phyloP scores from a whole-genome alignment of 2,797 vertebrate species.

The Synanceia verrucosa region DNA sequence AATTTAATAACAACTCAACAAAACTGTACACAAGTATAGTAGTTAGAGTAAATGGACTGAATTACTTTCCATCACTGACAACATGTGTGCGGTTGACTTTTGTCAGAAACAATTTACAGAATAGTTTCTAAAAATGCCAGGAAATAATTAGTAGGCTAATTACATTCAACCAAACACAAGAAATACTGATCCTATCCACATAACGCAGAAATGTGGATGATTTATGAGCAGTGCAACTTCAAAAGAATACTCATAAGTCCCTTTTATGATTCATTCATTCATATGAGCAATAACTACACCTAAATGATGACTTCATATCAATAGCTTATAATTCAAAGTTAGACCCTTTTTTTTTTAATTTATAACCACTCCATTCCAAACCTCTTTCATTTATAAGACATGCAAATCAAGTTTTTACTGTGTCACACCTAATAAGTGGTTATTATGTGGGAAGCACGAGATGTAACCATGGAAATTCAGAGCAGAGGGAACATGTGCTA shows the following conservation, averaged over 20 bases:
- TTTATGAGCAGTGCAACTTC: background rate
- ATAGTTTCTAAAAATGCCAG: background rate
- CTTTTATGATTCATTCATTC: background rate
- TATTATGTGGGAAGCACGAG: conserved; percentile 31
- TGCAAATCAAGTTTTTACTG: conserved; percentile 28
- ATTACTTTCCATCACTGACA: too few relatives aligned
- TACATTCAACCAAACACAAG: background rate
- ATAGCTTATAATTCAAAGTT: background rate
- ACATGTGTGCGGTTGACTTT: background rate
- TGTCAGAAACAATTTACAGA: background rate
- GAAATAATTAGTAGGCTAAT: background rate
- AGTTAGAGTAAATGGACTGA: background rate
- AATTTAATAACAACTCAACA: too few relatives aligned
- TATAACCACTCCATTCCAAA: background rate
- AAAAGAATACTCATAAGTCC: background rate
- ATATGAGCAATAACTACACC: conserved; percentile 28
- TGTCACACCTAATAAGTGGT: conserved; percentile 27
- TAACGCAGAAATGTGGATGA: background rate
- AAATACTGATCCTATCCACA: background rate
- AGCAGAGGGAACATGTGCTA: conserved; percentile 52
- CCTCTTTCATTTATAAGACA: conserved; percentile 3
- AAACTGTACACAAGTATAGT: background rate
- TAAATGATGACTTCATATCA: conserved; percentile 20
- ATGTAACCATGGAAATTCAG: conserved; percentile 27
- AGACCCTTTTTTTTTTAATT: background rate